Evolutionary conservation across 2,797 vertebrate genomes (phyloP).

Genomic region (Jordanella pulchra): DNA sequence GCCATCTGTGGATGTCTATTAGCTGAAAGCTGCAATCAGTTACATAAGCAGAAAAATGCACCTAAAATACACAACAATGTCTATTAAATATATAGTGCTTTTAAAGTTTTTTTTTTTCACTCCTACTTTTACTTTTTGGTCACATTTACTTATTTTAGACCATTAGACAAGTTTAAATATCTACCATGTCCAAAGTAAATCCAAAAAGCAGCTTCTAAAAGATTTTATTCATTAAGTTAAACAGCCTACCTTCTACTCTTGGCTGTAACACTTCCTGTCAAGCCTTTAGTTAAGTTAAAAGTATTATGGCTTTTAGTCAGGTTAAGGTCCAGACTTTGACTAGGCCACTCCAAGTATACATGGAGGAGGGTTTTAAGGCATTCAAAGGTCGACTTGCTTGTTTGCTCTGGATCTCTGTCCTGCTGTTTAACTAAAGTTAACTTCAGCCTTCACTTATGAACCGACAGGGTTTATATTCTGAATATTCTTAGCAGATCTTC

Average conservation of each 20-base stretch:
- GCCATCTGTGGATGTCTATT: background rate
- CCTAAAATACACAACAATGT: background rate
- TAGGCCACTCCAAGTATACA: background rate
- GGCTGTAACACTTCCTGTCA: background rate
- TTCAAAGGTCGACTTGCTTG: background rate
- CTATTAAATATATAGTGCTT: background rate
- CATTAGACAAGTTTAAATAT: too few relatives aligned
- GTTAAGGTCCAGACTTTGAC: background rate
- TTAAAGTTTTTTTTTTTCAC: background rate
- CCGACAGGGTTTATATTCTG: background rate
- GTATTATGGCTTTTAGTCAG: background rate
- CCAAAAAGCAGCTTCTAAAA: background rate
- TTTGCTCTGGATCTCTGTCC: background rate
- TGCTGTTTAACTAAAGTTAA: background rate
- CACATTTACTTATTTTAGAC: background rate
- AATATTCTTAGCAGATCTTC: background rate
- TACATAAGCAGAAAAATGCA: background rate
- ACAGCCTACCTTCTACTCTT: background rate
- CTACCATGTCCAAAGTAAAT: background rate
- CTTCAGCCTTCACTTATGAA: background rate
- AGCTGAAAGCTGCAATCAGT: background rate
- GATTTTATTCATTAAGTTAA: background rate
- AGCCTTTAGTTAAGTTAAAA: background rate
- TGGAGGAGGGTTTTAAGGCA: background rate
- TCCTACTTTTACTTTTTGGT: background rate